Evolutionary conservation across 2,888 invertebrate genomes (phyloP).

Genomic region (Papilio demoleus): DNA sequence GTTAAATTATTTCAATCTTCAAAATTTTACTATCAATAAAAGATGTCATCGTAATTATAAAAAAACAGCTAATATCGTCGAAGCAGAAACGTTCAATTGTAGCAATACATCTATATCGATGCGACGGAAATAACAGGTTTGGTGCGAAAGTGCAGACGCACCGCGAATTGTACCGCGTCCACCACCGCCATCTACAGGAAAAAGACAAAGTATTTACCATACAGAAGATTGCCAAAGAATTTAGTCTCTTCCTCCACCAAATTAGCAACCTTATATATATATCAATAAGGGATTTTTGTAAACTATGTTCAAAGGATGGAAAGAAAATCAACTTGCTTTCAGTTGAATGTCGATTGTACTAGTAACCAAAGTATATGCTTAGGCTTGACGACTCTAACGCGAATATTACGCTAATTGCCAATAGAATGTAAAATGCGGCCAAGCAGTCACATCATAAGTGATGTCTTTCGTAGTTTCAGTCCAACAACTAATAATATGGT

Average conservation of each 20-base stretch:
- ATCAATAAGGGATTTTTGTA: too few relatives aligned
- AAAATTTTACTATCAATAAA: conserved; percentile 7
- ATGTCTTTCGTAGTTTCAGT: not conserved
- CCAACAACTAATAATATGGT: not conserved
- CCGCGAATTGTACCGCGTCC: conserved; percentile 50
- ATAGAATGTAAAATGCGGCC: too few relatives aligned
- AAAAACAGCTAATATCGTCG: conserved; percentile 31
- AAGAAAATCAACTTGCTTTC: too few relatives aligned
- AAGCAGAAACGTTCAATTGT: conserved; percentile 39
- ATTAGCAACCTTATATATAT: too few relatives aligned
- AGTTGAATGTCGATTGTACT: too few relatives aligned
- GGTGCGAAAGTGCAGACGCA: conserved; percentile 59
- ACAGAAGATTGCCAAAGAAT: too few relatives aligned
- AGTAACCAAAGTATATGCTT: too few relatives aligned
- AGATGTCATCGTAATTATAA: conserved; percentile 13
- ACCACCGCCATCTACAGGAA: conserved; percentile 15
- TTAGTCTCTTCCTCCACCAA: too few relatives aligned
- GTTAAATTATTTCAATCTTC: not conserved
- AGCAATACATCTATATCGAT: conserved; percentile 39
- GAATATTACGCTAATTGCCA: too few relatives aligned
- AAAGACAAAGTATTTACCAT: not conserved
- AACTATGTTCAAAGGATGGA: not conserved
- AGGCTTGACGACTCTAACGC: too few relatives aligned
- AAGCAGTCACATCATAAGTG: too few relatives aligned
- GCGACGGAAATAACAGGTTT: conserved; percentile 59